phyloP scores from a whole-genome alignment of 2,797 vertebrate species.

The Holocentrus rufus region DNA sequence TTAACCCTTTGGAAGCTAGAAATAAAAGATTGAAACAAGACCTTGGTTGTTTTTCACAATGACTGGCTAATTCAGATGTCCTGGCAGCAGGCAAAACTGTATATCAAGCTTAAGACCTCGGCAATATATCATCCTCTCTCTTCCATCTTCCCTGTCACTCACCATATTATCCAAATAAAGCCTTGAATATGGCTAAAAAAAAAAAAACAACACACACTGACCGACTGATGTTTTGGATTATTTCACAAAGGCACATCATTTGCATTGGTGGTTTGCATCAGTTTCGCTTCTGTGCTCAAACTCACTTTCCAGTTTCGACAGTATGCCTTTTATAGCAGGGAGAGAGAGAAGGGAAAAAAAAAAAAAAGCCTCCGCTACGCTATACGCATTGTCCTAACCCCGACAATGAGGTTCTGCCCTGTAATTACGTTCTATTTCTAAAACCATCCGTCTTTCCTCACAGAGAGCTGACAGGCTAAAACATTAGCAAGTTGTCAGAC shows the following conservation, averaged over 20 bases:
- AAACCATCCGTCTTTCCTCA: constrained; percentile 71
- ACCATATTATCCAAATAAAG: background rate
- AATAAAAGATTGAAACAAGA: constrained; percentile 9
- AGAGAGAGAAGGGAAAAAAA: no score
- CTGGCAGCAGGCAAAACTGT: background rate
- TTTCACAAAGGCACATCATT: background rate
- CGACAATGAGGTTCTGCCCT: constrained; percentile 68
- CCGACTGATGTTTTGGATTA: background rate
- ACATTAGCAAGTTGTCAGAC: constrained; percentile 76
- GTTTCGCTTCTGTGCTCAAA: constrained; percentile 23
- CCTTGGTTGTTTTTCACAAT: background rate
- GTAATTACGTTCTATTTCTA: constrained; percentile 75
- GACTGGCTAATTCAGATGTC: background rate
- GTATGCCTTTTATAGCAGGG: constrained; percentile 12
- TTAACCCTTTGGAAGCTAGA: constrained; percentile 12
- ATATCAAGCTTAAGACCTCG: background rate
- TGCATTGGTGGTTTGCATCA: constrained; percentile 1
- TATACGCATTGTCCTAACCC: constrained; percentile 62
- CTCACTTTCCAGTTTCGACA: constrained; percentile 24
- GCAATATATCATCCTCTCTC: background rate
- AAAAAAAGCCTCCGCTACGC: constrained; percentile 38
- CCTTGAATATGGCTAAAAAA: background rate
- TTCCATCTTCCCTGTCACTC: background rate
- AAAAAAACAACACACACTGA: no score
- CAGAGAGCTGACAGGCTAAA: constrained; percentile 72